Base-by-base conservation (phyloP, 2,888 invertebrate species). In the Drosophila barbarae region DNA sequence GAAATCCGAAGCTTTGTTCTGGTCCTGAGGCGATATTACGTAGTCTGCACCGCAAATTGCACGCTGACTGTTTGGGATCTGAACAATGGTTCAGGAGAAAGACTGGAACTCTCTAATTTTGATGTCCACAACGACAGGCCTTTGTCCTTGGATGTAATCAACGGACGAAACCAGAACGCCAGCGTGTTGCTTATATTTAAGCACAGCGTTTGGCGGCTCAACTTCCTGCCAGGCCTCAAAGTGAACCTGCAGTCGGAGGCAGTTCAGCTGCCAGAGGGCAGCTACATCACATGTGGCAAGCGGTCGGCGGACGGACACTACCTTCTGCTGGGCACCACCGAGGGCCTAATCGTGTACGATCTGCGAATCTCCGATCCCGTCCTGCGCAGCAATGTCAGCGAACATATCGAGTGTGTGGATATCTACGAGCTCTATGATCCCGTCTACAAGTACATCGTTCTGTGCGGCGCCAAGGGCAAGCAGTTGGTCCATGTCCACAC, bases 381-480 rank as follows among this genome's bases (percentile, higher is more conserved):
- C 4, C 58, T 88, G n/a, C 84, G 87, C 12, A 87, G 88, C 39
- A 89, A 88, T 73, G 80, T 89, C 18, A 89, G 88, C 55, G 86
- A 88, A 39, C 74, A 73, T n/a, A 88, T 88, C 51, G 64, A 76
- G 7, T 88, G 88, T 50, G 77, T 89, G 21, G 90, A 90, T 67
- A 77, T 88, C 7, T 87, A 81, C 57, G 77, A 86, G 39, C 50
- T 89, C 6, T 80, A 77, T 23, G 84, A 87, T 63, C 63, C 75
- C 4, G 63, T 79, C 5, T 86, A 77, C 46, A 88, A 89, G 53
- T 89, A 88, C 36, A 84, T 89, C 35, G 84, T 90, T 9, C 74
- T 89, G 0, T 88, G 88, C 39, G 89, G 87, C 3, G 82, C 87
- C 3, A 75, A 81, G 32, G 73, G 78, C 3, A 85, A 84, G 12